Evolutionary conservation across 2,797 vertebrate genomes (phyloP).

Genomic region (Lacerta bilineata): DNA sequence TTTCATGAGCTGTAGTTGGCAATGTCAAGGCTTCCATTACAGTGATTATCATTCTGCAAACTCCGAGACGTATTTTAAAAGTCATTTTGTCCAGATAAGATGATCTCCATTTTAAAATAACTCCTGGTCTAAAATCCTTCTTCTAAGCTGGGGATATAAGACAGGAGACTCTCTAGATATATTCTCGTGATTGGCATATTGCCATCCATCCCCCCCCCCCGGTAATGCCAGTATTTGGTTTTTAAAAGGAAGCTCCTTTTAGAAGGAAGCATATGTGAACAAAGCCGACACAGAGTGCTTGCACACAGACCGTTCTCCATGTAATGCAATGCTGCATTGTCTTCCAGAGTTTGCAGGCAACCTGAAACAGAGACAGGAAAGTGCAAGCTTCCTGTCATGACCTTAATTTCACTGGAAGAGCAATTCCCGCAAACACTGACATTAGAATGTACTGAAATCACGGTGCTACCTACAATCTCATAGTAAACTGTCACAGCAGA

Average conservation of each 20-base stretch:
- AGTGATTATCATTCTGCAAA: constrained; percentile 16
- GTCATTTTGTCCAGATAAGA: background rate
- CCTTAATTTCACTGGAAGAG: background rate
- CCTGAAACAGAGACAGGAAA: background rate
- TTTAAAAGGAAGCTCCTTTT: background rate
- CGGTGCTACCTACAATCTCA: background rate
- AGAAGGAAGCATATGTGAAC: background rate
- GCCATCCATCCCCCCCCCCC: no score
- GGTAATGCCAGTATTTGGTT: background rate
- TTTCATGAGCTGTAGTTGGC: background rate
- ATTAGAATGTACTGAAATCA: background rate
- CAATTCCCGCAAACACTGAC: background rate
- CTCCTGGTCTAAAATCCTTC: background rate
- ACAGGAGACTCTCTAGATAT: background rate
- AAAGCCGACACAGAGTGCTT: background rate
- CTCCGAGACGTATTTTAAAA: background rate
- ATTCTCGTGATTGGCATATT: constrained; percentile 6
- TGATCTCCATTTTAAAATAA: background rate
- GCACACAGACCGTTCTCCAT: background rate
- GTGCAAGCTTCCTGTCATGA: background rate
- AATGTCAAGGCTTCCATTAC: background rate
- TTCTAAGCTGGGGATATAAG: background rate
- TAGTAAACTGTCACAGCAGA: background rate
- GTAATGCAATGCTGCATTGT: background rate
- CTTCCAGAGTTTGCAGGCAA: constrained; percentile 3